Base-by-base conservation (phyloP, 2,888 invertebrate genomes). In the Nebria brevicollis region DNA sequence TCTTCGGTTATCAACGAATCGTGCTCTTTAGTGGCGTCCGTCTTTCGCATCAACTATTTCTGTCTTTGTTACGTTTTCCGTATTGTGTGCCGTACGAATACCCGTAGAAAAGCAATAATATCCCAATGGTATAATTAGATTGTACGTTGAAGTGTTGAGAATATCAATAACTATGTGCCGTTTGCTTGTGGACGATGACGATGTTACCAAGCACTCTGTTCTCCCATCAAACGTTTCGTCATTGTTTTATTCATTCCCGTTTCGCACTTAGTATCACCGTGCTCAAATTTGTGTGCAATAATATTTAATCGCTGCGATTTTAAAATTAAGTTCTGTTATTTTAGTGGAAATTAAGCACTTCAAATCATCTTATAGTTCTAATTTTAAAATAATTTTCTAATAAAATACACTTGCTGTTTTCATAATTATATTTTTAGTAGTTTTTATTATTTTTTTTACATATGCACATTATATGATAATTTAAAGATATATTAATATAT, bases 111-210 rank as follows among this genome's bases (percentile, higher is more conserved):
- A 70, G 80, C 68, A 80, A 70, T 79, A 79, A 79, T 79, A 79
- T 83, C 82, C 82, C 80, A 43, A 68, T 75, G 82, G 83, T 79
- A 77, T 83, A 83, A 83, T 82, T 82, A 83, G 83, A 83, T 83
- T 83, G 81, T 77, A 82, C 82, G 80, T 76, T 78, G 80, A 77
- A 77, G 66, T 75, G 75, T 75, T 72, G 72, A 75, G 80, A 83
- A 83, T 82, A 83, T 83, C 83, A 83, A 83, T 82, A 80, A 75
- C 75, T 80, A 72, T 34, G 4, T 34, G 34, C 34, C 80, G 75
- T 75, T 80, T 75, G 73, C 66, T 65, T 64, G 42, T 72, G 66
- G 79, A 68, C 74, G 43, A 68, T 34, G 34, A 34, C 34, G 34
- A 34, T 34, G 34, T 8, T 68, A 13, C 68, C 68, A 68, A 68